These are phyloP conservation scores for Berghia stephanieae DNA, from an alignment of 1,140 invertebrate genomes.

Conservation along the genomic window DNA sequence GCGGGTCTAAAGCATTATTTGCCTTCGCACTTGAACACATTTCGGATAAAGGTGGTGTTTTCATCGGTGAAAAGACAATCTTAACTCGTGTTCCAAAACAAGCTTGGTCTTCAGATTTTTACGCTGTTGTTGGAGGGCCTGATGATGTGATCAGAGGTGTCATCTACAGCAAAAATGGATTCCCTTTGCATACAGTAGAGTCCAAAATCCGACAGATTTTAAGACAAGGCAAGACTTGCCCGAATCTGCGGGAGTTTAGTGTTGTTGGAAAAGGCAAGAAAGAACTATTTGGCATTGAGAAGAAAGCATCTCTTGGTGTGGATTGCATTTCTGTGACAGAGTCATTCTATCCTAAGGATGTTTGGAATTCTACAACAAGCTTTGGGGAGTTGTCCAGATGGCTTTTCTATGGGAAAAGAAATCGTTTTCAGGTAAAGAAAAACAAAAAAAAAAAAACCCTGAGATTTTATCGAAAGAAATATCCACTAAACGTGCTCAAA, in stretches of 20 bases:
- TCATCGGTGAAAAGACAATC: slow-evolving; percentile 11
- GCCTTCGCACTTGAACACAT: neutral
- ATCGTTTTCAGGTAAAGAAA: neutral
- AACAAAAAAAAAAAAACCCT: neutral
- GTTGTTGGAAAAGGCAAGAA: neutral
- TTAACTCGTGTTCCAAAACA: neutral
- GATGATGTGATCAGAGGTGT: too few species aligned
- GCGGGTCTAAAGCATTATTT: neutral
- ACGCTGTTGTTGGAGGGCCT: neutral
- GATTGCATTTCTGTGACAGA: neutral
- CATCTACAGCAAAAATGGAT: too few species aligned
- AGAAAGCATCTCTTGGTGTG: neutral
- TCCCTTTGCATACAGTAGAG: too few species aligned
- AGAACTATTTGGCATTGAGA: neutral
- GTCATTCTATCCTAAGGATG: slow-evolving; percentile 16
- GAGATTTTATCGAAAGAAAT: too few species aligned
- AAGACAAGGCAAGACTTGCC: neutral
- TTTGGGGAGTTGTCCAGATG: slow-evolving; percentile 20
- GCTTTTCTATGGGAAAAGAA: slow-evolving; percentile 23
- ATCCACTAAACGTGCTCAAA: slow-evolving; percentile 13
- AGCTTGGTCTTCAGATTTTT: neutral
- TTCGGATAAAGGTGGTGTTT: neutral
- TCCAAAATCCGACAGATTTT: neutral
- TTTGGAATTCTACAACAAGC: neutral
- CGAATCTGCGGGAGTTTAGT: neutral